Evolutionary conservation across 2,113 vertebrate genomes (phyloP).

Genomic region (Stictonetta naevosa): DNA sequence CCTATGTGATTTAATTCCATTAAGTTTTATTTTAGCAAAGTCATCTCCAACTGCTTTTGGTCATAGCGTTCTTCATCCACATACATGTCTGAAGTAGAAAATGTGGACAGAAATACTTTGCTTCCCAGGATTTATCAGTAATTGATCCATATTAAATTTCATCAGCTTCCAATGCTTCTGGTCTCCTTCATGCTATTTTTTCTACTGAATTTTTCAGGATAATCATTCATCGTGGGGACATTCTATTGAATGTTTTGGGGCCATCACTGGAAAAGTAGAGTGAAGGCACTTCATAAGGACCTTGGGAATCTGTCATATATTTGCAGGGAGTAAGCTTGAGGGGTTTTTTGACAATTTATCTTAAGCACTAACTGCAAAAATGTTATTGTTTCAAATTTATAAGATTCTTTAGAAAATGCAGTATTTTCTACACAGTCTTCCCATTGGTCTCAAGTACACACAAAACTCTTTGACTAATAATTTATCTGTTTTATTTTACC

Average conservation of each 20-base stretch:
- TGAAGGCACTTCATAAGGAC: background rate
- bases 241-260: background rate
- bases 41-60: background rate
- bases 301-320: background rate
- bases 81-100: background rate
- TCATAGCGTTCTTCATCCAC: background rate
- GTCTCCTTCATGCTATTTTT: accelerated
- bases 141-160: background rate
- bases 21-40: background rate
- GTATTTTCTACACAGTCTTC: background rate
- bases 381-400: background rate
- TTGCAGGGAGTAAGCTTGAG: background rate
- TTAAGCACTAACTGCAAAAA: accelerated
- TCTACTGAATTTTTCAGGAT: background rate
- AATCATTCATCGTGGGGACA: background rate
- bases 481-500: background rate
- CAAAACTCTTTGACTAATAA: background rate
- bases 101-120: background rate
- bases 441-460: background rate
- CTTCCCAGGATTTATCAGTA: background rate
- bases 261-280: background rate
- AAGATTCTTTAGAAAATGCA: background rate
- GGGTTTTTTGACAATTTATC: background rate
- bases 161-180: background rate
- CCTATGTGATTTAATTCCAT: background rate